Evolutionary conservation across 2,113 vertebrate species (phyloP).

Genomic region (Cyprinodon tularosa): DNA sequence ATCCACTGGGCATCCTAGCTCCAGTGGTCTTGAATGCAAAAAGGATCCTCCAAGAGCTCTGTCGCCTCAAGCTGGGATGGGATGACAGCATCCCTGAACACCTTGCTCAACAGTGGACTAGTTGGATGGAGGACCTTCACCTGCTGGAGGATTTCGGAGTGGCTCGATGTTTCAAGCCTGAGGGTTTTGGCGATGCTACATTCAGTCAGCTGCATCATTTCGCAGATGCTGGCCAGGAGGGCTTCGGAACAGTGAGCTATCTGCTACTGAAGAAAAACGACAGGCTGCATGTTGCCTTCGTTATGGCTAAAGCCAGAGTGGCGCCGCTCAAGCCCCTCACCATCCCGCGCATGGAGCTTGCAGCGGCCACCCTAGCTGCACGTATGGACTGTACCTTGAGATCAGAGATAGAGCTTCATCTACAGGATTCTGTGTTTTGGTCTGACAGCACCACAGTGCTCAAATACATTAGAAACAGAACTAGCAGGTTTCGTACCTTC

Average conservation of each 20-base stretch:
- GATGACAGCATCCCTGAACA: too few species aligned
- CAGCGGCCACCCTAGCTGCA: neutral
- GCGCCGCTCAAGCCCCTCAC: neutral
- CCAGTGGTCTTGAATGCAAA: neutral
- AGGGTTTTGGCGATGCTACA: neutral
- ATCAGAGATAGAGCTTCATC: neutral
- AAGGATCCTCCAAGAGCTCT: neutral
- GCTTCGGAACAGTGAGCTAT: neutral
- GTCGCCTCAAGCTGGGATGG: too few species aligned
- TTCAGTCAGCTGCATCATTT: neutral
- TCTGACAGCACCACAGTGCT: neutral
- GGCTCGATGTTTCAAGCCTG: neutral
- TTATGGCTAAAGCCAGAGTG: neutral
- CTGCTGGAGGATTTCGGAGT: neutral
- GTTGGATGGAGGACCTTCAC: too few species aligned
- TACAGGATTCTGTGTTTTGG: neutral
- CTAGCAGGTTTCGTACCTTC: too few species aligned
- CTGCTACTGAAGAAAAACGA: neutral
- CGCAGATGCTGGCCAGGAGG: neutral
- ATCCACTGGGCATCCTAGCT: neutral
- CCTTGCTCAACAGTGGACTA: too few species aligned
- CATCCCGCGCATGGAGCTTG: neutral
- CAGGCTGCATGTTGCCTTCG: neutral
- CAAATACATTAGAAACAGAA: neutral
- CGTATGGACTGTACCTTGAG: neutral